These are phyloP conservation scores for Seira ritae DNA, from an alignment of 2,888 invertebrate genomes.

Conservation along the genomic window DNA sequence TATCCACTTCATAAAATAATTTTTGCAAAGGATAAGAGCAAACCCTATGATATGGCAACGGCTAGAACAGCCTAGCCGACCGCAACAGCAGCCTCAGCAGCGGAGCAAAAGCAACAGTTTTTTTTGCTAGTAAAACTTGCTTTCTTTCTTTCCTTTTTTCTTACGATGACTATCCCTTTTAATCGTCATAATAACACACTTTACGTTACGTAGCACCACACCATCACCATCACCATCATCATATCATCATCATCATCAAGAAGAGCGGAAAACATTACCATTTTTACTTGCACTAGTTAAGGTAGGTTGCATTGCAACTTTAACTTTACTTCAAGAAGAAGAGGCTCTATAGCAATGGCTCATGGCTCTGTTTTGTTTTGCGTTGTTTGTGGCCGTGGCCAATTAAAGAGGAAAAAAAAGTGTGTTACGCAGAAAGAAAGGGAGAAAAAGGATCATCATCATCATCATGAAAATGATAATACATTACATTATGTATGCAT, in stretches of 20 bases:
- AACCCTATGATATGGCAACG: too few relatives aligned
- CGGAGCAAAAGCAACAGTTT: too few relatives aligned
- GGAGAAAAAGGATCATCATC: too few relatives aligned
- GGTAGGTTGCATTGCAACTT: constrained; percentile 42
- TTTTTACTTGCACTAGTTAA: constrained; percentile 49
- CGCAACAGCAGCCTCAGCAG: too few relatives aligned
- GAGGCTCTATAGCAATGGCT: too few relatives aligned
- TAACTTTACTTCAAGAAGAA: too few relatives aligned
- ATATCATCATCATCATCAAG: not conserved
- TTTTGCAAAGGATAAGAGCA: too few relatives aligned
- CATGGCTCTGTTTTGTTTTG: not conserved
- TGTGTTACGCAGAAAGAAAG: not conserved
- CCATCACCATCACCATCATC: not conserved
- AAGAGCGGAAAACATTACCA: too few relatives aligned
- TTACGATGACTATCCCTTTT: constrained; percentile 54
- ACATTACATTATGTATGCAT: not conserved
- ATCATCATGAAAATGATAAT: not conserved
- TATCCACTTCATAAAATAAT: too few relatives aligned
- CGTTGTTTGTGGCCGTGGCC: not conserved
- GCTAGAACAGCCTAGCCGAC: too few relatives aligned
- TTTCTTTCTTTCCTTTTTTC: too few relatives aligned
- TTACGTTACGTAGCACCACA: constrained; percentile 17
- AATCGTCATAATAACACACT: constrained; percentile 60
- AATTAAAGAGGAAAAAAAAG: not conserved
- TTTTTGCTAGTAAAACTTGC: too few relatives aligned